Conservation (phyloP, 1,140 invertebrate genomes). For the Paraescarpia echinospica region DNA sequence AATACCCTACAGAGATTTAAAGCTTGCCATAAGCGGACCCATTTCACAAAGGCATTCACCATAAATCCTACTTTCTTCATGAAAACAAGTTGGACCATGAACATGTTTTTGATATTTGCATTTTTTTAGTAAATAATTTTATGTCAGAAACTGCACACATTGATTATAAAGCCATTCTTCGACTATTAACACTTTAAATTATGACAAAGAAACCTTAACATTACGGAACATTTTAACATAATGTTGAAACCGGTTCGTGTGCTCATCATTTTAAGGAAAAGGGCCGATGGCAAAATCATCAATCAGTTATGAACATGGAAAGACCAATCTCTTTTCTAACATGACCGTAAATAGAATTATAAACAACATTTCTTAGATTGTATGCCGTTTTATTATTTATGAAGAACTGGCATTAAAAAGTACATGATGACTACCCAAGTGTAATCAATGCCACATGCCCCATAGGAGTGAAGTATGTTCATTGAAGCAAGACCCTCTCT, state of each 20-base stretch:
- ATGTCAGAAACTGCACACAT: too few species aligned
- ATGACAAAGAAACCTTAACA: not conserved
- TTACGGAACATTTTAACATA: too few species aligned
- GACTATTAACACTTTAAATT: not conserved
- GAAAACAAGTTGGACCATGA: too few species aligned
- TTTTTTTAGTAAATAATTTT: not conserved
- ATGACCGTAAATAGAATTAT: not conserved
- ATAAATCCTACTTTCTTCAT: not conserved
- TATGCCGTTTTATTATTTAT: not conserved
- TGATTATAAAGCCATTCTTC: too few species aligned
- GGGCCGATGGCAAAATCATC: not conserved
- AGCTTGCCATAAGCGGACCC: not conserved
- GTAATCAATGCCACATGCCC: not conserved
- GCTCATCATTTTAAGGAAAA: not conserved
- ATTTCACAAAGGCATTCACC: not conserved
- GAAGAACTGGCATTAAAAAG: not conserved
- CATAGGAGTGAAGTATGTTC: not conserved
- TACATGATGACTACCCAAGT: not conserved
- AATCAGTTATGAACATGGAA: not conserved
- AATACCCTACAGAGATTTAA: not conserved
- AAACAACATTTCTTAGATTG: not conserved
- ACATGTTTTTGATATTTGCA: too few species aligned
- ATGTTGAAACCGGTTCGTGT: not conserved
- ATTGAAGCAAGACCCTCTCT: too few species aligned
- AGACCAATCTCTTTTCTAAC: not conserved